These are phyloP conservation scores for Hoplodrina ambigua DNA, from an alignment of 2,888 invertebrate species.

Conservation along the genomic window DNA sequence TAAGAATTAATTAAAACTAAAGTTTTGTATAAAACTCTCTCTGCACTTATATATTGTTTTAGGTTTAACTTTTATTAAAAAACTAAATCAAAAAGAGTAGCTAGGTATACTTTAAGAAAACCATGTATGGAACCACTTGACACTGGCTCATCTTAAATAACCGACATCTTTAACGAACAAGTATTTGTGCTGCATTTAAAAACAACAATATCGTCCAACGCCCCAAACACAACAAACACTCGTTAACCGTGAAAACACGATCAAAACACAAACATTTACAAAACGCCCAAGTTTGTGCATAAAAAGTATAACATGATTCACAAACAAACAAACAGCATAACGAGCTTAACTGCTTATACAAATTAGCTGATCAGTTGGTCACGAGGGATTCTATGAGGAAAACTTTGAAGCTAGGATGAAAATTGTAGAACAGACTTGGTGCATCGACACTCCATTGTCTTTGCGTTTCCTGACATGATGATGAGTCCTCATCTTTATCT, in stretches of 20 bases:
- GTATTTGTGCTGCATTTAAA: background rate
- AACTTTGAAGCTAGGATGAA: slow-evolving; percentile 23
- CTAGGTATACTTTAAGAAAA: background rate
- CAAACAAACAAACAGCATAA: slow-evolving; percentile 67
- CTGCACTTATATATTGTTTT: too few relatives aligned
- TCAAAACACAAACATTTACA: slow-evolving; percentile 49
- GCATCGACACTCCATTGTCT: slow-evolving; percentile 2
- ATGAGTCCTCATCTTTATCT: background rate
- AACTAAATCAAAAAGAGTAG: too few relatives aligned
- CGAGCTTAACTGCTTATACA: slow-evolving; percentile 70
- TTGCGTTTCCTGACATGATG: background rate
- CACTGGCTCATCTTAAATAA: background rate
- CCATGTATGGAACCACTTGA: background rate
- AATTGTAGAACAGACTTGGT: slow-evolving; percentile 16
- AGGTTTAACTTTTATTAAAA: background rate
- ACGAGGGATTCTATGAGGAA: slow-evolving; percentile 39
- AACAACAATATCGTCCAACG: slow-evolving; percentile 13
- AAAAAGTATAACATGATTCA: slow-evolving; percentile 58
- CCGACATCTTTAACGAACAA: background rate
- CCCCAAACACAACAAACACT: slow-evolving; percentile 15
- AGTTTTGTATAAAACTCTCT: too few relatives aligned
- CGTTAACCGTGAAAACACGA: slow-evolving; percentile 34
- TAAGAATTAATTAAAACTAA: background rate
- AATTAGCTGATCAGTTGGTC: slow-evolving; percentile 65
- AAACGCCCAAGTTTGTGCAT: slow-evolving; percentile 57